phyloP scores from a whole-genome alignment of 2,113 vertebrate species.

The Psilopogon haemacephalus region DNA sequence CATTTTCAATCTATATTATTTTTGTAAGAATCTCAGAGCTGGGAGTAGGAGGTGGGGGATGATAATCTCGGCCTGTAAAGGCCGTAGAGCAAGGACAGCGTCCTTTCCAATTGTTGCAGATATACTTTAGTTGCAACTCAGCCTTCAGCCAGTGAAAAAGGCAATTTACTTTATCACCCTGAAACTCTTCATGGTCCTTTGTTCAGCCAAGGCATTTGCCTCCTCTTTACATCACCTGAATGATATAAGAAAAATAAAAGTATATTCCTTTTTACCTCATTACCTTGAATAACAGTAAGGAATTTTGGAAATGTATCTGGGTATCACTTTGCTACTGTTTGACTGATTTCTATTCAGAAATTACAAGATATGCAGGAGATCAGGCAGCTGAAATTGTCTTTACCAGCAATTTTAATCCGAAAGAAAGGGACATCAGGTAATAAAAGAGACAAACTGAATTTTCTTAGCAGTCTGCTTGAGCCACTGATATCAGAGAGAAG shows the following conservation, averaged over 20 bases:
- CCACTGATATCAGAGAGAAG: conserved; percentile 24
- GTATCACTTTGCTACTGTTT: background rate
- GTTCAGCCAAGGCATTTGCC: background rate
- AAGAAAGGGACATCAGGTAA: background rate
- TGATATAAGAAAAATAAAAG: rapidly evolving
- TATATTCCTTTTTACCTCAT: background rate
- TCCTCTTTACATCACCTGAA: background rate
- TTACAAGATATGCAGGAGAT: background rate
- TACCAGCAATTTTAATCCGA: background rate
- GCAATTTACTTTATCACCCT: background rate
- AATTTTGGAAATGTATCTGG: background rate
- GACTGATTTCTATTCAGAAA: background rate
- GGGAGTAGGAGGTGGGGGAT: background rate
- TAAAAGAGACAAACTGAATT: background rate
- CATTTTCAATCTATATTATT: conserved; percentile 17
- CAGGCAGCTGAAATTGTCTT: background rate
- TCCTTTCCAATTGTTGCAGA: background rate
- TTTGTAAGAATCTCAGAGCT: background rate
- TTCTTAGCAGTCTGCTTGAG: conserved; percentile 14
- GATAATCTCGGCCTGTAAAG: background rate
- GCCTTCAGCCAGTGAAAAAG: conserved; percentile 10
- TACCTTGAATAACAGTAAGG: background rate
- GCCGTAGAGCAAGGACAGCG: conserved; percentile 5
- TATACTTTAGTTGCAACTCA: background rate
- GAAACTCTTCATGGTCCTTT: background rate